A percentile compares a stretch with the other conserved stretches of the same genome.
These are phyloP conservation scores for Meta bourneti DNA, from an alignment of 2,888 invertebrate species.

Conservation along the genomic window DNA sequence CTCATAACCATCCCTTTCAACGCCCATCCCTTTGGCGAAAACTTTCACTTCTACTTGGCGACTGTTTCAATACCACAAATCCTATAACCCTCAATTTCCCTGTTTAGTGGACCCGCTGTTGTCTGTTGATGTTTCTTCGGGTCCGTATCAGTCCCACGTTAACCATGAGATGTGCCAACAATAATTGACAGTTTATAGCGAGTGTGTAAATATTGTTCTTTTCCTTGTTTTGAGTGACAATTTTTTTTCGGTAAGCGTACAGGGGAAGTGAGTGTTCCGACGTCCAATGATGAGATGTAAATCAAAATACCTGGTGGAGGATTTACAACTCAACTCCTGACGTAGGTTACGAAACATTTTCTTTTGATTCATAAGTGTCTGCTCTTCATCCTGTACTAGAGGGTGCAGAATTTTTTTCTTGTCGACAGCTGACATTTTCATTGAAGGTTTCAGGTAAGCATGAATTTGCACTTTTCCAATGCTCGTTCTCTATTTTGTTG, in stretches of 20 bases:
- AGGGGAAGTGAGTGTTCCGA: background rate
- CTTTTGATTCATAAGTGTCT: constrained; percentile 4
- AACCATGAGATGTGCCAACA: constrained; percentile 42
- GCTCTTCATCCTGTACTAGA: background rate
- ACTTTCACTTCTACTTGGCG: constrained; percentile 72
- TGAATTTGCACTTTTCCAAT: background rate
- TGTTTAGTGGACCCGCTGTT: constrained; percentile 33
- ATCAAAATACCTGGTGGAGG: background rate
- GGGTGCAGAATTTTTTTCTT: background rate
- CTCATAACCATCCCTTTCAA: constrained; percentile 49
- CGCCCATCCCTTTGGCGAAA: constrained; percentile 59
- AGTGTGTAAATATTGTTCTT: background rate
- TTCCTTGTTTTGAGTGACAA: constrained; percentile 10
- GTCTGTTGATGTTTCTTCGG: constrained; percentile 40
- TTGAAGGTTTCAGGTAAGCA: background rate
- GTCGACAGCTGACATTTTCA: background rate
- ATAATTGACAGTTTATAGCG: constrained; percentile 16
- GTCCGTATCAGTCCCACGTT: constrained; percentile 11
- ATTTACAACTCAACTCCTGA: constrained; percentile 21
- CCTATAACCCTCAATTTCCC: constrained; percentile 58
- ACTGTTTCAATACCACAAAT: constrained; percentile 5
- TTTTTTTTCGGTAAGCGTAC: constrained; percentile 2
- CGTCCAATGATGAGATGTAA: constrained; percentile 31
- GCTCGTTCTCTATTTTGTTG: background rate
- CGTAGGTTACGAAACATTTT: background rate